Base-by-base conservation (phyloP, 2,888 invertebrate species). In the Drosophila acutilabella region DNA sequence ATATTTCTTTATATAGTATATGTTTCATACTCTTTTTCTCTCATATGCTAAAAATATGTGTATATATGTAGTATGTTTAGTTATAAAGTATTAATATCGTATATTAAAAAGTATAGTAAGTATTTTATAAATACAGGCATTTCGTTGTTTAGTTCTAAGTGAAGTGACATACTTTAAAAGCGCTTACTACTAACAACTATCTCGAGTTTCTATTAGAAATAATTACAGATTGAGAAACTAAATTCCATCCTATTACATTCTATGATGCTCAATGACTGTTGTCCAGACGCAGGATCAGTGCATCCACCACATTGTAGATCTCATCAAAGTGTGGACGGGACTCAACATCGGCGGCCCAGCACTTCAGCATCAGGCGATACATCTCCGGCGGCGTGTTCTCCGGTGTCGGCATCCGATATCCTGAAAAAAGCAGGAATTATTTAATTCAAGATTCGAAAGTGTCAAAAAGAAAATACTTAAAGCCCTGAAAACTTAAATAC, bases 331-430 rank as follows among this genome's bases (percentile, higher is more conserved):
- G 97, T 41, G 98, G 98, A 82, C 98, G 94, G 88, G 96, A 96
- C 76, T 98, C 97, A 3, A 98, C 96, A 89, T 97, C 96, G 91
- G 98, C 97, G 89, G 97, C 97, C 98, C 98, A 98, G 91, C 98
- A 98, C 67, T 96, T 94, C 66, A 97, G 93, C 98, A 98, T 98
- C 69, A 98, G 93, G 65, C 96, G 95, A 92, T 98, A 97, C 92
- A 98, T 96, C 91, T 97, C 96, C 52, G 97, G 96, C 0, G 98
- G 96, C 41, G 97, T 97, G 58, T 96, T 96, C 73, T 97, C 96
- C 0, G 98, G 97, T 0, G 97, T 96, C 51, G 98, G 98, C 97
- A 98, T 97, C 74, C 98, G 94, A 92, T 97, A 98, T 23, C 98
- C 98, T 98, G 26, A 23, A 61, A 50, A 20, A 36, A 4, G 18